Base-by-base conservation (phyloP, 2,113 vertebrate genomes). In the Salvelinus alpinus region DNA sequence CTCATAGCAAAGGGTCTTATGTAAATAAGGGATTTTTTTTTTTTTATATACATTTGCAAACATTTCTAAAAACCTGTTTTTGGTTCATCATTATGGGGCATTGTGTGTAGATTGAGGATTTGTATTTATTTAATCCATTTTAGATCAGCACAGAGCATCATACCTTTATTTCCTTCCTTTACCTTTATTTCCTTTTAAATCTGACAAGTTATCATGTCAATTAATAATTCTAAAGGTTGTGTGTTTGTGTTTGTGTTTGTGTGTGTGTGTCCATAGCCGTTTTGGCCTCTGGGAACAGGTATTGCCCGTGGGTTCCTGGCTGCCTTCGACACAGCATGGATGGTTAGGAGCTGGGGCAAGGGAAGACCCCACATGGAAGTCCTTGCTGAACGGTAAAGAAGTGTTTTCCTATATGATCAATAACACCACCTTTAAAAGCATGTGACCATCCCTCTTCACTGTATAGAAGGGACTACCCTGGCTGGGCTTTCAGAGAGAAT, bases 261-360 rank as follows among this genome's bases (percentile, higher is more conserved):
- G 60, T 80, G 59, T 74, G 29, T 91, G 44, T 27, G 72, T 80
- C 59, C 75, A 31, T 91, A 99, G 97, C 97, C 97, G 0, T 99
- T 99, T 91, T 99, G 97, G 97, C 97, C 97, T 0, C 88, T 98
- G 84, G 97, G 97, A 47, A 98, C 97, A 0, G 97, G 97, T 0
- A 95, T 98, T 6, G 97, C 96, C 25, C 94, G 97, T 7, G 97
- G 97, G 0, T 99, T 99, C 84, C 75, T 99, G 0, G 97, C 96
- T 0, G 90, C 94, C 48, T 96, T 97, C 0, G 97, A 99, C 0
- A 89, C 94, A 0, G 97, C 96, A 0, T 99, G 97, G 97, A 97
- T 96, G 95, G 97, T 98, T 83, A 94, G 95, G 83, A 94, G 88
- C 18, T 98, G 97, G 97, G 95, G 95, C 0, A 88, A 90, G 1